Conservation (phyloP, 2,888 invertebrate species). For the Notocelia uddmanniana region DNA sequence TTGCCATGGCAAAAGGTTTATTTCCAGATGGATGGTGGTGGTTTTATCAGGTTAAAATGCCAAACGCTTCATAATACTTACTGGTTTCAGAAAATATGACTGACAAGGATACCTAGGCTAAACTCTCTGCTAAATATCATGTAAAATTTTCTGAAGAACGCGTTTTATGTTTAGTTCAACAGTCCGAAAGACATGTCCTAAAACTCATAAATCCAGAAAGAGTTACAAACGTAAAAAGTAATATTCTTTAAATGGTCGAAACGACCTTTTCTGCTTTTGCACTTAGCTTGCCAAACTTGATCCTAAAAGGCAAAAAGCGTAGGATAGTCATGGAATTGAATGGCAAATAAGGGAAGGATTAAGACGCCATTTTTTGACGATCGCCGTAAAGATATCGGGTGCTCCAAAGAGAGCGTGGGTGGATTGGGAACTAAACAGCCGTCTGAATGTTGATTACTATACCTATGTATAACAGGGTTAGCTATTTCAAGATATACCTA, state of each 20-base stretch:
- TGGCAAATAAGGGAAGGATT: constrained; percentile 15
- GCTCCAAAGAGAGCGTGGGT: constrained; percentile 10
- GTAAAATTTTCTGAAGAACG: not conserved
- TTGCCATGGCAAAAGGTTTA: too few species aligned
- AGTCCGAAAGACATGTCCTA: not conserved
- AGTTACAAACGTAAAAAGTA: not conserved
- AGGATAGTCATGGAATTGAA: constrained; percentile 2
- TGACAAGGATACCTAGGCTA: not conserved
- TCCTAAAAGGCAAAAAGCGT: not conserved
- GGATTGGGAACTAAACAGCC: not conserved
- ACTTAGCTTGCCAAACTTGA: not conserved
- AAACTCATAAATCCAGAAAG: not conserved
- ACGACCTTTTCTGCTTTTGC: not conserved
- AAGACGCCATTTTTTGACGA: constrained; percentile 12
- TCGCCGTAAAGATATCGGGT: constrained; percentile 9
- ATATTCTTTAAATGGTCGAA: not conserved
- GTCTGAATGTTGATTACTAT: constrained; percentile 2
- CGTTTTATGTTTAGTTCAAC: not conserved
- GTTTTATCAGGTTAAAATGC: too few species aligned
- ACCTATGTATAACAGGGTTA: not conserved
- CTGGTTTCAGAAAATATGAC: too few species aligned
- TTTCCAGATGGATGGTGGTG: too few species aligned
- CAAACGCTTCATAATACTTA: too few species aligned
- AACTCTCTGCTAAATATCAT: not conserved
- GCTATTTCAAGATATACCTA: not conserved